A percentile compares a stretch with the other conserved stretches of the same genome.
Conservation (phyloP, 2,797 vertebrate genomes). For the Vultur gryphus region DNA sequence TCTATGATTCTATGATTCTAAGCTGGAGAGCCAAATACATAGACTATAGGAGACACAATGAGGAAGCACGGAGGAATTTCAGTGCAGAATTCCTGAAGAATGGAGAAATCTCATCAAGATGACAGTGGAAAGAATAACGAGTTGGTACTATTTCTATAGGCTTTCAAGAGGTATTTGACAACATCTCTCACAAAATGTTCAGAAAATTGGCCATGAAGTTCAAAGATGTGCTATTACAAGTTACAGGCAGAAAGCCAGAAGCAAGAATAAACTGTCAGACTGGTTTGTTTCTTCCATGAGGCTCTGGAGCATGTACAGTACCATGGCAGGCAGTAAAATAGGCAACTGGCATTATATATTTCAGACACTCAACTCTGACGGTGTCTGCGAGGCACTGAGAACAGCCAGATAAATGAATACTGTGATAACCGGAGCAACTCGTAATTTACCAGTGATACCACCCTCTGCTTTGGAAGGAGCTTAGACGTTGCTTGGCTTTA, state of each 20-base stretch:
- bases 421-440: not conserved
- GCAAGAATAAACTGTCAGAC: not conserved
- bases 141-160: not conserved
- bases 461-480: not conserved
- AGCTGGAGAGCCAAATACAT: not conserved
- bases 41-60: fast-evolving
- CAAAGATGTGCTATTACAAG: not conserved
- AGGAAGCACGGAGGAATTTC: not conserved
- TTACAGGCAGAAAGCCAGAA: not conserved
- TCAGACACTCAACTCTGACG: not conserved
- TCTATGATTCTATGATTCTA: too few species aligned
- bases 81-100: not conserved
- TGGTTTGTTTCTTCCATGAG: not conserved
- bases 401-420: not conserved
- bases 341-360: not conserved
- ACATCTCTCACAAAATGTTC: not conserved
- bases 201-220: not conserved
- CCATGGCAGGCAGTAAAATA: not conserved
- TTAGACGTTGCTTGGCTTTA: not conserved
- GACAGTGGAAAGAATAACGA: not conserved
- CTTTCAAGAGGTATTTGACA: not conserved
- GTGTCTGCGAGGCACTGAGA: not conserved
- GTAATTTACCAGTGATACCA: not conserved
- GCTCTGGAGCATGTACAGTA: not conserved
- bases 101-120: not conserved